A percentile compares a stretch with the other conserved stretches of the same genome.
Evolutionary conservation across 2,797 vertebrate genomes (phyloP).

Genomic region (Gambelia wislizenii): DNA sequence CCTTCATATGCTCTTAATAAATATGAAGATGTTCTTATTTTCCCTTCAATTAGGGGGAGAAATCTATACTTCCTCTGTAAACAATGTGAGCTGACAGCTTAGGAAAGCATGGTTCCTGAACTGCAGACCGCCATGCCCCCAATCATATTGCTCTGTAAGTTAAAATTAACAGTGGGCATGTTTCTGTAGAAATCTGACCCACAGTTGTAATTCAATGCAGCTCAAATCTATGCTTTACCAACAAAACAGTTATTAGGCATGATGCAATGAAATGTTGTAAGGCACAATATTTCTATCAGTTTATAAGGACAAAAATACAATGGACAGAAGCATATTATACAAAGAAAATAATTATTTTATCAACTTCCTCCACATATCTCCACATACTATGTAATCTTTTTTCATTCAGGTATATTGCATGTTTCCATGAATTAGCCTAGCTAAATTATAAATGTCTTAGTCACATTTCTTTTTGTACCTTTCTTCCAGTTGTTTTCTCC

Average conservation of each 20-base stretch:
- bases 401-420: background rate
- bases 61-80: background rate
- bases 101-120: background rate
- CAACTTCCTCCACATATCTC: background rate
- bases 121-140: background rate
- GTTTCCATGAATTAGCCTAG: constrained; percentile 21
- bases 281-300: background rate
- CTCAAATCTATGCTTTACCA: background rate
- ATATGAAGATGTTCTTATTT: too few relatives aligned
- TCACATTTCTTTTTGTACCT: constrained; percentile 82
- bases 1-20: background rate
- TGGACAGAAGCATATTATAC: background rate
- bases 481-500: constrained; percentile 95
- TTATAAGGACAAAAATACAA: background rate
- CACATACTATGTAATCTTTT: background rate
- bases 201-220: background rate
- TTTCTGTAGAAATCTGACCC: background rate
- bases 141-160: background rate
- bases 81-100: background rate
- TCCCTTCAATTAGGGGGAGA: background rate
- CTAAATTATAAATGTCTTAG: constrained; percentile 6
- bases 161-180: background rate
- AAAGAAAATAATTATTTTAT: background rate
- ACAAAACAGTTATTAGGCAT: background rate
- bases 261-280: background rate